These are phyloP conservation scores for Parascotia fuliginaria DNA, from an alignment of 2,888 invertebrate species.

Conservation along the genomic window DNA sequence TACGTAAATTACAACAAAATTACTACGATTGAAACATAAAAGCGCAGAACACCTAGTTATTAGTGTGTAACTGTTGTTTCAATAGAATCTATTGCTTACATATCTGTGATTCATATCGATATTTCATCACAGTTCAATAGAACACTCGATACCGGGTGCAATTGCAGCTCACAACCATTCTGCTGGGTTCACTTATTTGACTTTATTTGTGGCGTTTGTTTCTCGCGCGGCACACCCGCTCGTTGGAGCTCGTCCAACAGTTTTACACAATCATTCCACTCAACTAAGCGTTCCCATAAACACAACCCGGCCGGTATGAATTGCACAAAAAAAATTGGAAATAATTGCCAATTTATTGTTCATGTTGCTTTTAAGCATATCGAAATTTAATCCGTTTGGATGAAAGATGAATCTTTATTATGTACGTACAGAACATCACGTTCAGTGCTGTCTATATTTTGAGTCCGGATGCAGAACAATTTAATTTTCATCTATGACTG, in stretches of 20 bases:
- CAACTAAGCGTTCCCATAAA: constrained; percentile 85
- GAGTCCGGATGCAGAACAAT: constrained; percentile 29
- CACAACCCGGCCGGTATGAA: constrained; percentile 82
- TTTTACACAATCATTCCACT: constrained; percentile 86
- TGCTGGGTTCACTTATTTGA: constrained; percentile 77
- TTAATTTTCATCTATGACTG: constrained; percentile 33
- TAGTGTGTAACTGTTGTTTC: constrained; percentile 7
- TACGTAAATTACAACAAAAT: no score
- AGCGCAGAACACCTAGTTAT: not conserved
- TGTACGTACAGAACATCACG: constrained; percentile 7
- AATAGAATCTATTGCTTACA: constrained; percentile 21
- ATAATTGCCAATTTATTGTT: constrained; percentile 80
- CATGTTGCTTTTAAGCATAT: constrained; percentile 60
- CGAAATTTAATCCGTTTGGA: constrained; percentile 57
- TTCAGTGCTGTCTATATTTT: constrained; percentile 36
- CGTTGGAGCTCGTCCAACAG: constrained; percentile 81
- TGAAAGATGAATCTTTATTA: constrained; percentile 21
- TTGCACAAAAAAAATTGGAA: constrained; percentile 80
- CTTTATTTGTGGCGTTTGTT: constrained; percentile 83
- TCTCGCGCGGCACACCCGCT: constrained; percentile 60
- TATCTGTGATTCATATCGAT: constrained; percentile 43
- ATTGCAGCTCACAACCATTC: constrained; percentile 49
- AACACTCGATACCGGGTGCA: constrained; percentile 46
- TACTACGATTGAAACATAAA: no score
- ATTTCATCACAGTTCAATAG: constrained; percentile 49